These are phyloP conservation scores for Agrypnus murinus DNA, from an alignment of 2,888 invertebrate species.

Conservation along the genomic window DNA sequence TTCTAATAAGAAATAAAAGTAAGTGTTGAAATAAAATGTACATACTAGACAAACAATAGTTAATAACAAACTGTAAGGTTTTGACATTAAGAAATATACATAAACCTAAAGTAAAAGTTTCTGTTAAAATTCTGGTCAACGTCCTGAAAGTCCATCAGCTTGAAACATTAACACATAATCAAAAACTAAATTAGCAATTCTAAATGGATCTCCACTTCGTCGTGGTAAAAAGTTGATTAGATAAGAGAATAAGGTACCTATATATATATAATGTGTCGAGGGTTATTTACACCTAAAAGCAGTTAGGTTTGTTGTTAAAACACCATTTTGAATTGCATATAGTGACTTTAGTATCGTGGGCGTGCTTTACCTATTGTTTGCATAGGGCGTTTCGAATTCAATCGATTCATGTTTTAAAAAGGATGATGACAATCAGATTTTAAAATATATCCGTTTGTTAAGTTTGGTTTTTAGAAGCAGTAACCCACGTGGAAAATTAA, in stretches of 20 bases:
- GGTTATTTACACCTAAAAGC: slow-evolving; percentile 8
- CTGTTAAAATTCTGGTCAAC: slow-evolving; percentile 9
- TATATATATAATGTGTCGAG: slow-evolving; percentile 3
- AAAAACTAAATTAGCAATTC: slow-evolving; percentile 21
- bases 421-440: neutral
- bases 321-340: slow-evolving; percentile 8
- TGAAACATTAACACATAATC: slow-evolving; percentile 16
- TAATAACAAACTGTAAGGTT: no score
- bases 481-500: no score
- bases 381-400: neutral
- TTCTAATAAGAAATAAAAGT: no score
- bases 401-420: neutral
- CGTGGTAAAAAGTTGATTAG: slow-evolving; percentile 14
- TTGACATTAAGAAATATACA: no score
- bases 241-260: slow-evolving; percentile 7
- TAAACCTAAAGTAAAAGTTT: no score
- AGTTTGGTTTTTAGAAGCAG: neutral
- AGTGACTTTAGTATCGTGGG: neutral
- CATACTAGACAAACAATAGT: no score
- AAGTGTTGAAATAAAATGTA: no score
- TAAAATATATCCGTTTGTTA: neutral
- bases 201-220: slow-evolving; percentile 11
- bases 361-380: neutral
- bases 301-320: slow-evolving; percentile 10
- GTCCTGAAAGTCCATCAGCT: neutral